These are phyloP conservation scores for Notothenia rossii DNA, from an alignment of 2,113 vertebrate species.

Conservation along the genomic window DNA sequence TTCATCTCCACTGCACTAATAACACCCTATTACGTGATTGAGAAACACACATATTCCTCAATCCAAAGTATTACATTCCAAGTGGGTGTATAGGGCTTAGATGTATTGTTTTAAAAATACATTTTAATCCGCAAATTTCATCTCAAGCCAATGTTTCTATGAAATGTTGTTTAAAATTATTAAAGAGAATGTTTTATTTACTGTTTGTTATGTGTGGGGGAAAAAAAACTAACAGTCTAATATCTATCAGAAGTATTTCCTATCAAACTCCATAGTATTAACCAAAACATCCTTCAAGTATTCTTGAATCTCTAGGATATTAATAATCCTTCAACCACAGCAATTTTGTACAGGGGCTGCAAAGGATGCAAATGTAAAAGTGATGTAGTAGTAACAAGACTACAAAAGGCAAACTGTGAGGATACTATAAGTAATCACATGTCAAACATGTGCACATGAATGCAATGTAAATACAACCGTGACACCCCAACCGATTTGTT, in stretches of 20 bases:
- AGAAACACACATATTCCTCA: not conserved
- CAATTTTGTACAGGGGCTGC: not conserved
- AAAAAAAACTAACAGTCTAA: not conserved
- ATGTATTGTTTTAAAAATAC: not conserved
- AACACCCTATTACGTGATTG: not conserved
- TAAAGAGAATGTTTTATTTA: not conserved
- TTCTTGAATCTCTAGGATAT: not conserved
- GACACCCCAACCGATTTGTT: no score
- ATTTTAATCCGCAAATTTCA: not conserved
- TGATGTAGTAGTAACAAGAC: not conserved
- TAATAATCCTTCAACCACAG: not conserved
- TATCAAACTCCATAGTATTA: not conserved
- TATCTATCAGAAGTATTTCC: not conserved
- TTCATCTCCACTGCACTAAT: not conserved
- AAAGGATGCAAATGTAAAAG: not conserved
- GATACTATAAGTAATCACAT: not conserved
- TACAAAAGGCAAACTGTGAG: not conserved
- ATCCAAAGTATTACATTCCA: constrained; percentile 2
- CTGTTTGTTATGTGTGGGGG: not conserved
- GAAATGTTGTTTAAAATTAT: not conserved
- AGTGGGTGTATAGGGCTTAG: not conserved
- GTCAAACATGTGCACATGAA: not conserved
- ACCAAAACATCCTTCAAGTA: not conserved
- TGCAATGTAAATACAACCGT: not conserved
- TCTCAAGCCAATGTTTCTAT: not conserved